Conservation (phyloP, 2,888 invertebrate species). For the Colletes collaris region DNA sequence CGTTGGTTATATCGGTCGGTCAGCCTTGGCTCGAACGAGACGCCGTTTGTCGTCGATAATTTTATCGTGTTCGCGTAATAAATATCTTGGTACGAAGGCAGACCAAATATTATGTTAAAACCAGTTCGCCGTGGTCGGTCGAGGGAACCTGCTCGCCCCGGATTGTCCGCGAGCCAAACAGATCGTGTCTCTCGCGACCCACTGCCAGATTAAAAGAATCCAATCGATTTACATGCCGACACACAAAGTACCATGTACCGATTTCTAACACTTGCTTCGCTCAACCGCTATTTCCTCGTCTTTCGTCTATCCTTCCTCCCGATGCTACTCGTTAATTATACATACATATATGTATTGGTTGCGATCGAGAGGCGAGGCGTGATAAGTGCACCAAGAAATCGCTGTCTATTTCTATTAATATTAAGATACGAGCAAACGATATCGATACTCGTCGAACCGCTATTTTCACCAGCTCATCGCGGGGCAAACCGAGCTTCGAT, state of each 20-base stretch:
- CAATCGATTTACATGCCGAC: conserved; percentile 26
- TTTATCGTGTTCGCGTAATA: conserved; percentile 50
- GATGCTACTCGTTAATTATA: neutral
- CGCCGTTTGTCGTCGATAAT: conserved; percentile 45
- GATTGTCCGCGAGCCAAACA: conserved; percentile 1
- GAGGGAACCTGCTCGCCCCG: conserved; percentile 42
- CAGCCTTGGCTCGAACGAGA: conserved; percentile 39
- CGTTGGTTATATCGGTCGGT: neutral
- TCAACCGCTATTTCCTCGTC: neutral
- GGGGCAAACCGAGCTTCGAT: too few species aligned
- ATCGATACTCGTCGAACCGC: neutral
- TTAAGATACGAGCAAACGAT: conserved; percentile 1
- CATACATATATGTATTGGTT: too few species aligned
- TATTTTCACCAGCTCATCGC: neutral
- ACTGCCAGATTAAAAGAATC: neutral
- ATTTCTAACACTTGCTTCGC: conserved; percentile 20
- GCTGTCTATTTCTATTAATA: neutral
- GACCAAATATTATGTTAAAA: conserved; percentile 58
- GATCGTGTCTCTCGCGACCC: neutral
- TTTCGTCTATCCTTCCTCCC: neutral
- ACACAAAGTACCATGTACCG: conserved; percentile 29
- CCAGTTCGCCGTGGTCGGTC: conserved; percentile 52
- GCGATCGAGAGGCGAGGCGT: neutral
- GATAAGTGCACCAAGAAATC: neutral
- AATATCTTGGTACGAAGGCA: conserved; percentile 45